Conservation (phyloP, 2,797 vertebrate genomes). For the Gymnoscopelus braueri region DNA sequence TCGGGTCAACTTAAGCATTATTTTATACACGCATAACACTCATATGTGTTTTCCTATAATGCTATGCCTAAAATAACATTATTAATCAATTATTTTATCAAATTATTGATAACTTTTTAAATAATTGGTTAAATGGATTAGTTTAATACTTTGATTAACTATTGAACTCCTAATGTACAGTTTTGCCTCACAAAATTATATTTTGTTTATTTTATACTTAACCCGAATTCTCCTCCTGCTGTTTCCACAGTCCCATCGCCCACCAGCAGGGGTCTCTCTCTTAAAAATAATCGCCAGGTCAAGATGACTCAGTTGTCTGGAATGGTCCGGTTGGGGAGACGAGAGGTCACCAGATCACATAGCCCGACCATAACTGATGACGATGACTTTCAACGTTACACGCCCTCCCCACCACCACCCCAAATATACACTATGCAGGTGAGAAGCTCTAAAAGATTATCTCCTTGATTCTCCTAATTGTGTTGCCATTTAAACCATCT, state of each 20-base stretch:
- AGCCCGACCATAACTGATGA: constrained; percentile 57
- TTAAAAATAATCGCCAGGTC: constrained; percentile 75
- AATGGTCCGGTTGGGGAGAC: constrained; percentile 75
- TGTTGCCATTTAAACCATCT: neutral
- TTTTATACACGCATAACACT: neutral
- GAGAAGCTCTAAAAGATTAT: neutral
- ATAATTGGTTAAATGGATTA: neutral
- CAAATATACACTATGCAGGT: constrained; percentile 57
- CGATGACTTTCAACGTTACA: constrained; percentile 43
- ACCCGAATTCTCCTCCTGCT: neutral
- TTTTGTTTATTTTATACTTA: neutral
- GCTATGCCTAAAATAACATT: neutral
- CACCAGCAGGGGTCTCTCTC: constrained; percentile 67
- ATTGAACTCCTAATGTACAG: no score
- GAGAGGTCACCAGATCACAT: constrained; percentile 70
- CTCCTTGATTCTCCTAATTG: neutral
- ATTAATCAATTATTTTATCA: neutral
- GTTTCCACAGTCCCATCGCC: constrained; percentile 59
- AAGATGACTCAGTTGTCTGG: constrained; percentile 85
- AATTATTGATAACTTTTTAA: neutral
- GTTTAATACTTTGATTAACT: no score
- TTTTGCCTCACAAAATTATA: neutral
- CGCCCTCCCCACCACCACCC: constrained; percentile 33
- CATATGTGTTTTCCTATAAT: neutral
- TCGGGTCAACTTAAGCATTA: no score